These are phyloP conservation scores for Clanis bilineata DNA, from an alignment of 2,888 invertebrate species.

Conservation along the genomic window DNA sequence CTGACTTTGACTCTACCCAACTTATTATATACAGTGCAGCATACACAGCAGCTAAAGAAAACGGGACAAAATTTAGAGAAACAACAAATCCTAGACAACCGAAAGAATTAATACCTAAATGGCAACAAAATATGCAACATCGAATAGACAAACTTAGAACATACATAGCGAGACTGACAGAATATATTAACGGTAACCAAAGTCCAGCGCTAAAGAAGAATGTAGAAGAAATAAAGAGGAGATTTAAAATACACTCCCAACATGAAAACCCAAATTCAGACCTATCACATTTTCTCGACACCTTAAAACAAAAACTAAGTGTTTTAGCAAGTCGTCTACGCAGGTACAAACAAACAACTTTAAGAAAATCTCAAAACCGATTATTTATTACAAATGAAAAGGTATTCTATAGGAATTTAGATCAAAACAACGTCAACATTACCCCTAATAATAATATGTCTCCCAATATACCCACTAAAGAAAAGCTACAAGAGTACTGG, in stretches of 20 bases:
- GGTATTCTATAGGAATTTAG: conserved; percentile 16
- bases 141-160: too few species aligned
- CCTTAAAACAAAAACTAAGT: conserved; percentile 20
- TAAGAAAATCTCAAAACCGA: conserved; percentile 19
- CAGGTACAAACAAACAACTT: conserved; percentile 13
- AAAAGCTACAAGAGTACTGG: neutral
- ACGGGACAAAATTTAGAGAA: too few species aligned
- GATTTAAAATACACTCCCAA: neutral
- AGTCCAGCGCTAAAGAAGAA: neutral
- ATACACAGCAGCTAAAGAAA: too few species aligned
- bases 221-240: neutral
- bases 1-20: too few species aligned
- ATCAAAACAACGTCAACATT: conserved; percentile 15
- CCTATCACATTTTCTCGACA: conserved; percentile 15
- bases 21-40: too few species aligned
- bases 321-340: conserved; percentile 6
- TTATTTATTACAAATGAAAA: conserved; percentile 19
- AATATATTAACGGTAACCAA: neutral
- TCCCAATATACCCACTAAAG: neutral
- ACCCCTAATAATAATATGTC: neutral
- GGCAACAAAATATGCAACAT: too few species aligned
- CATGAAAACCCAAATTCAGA: neutral
- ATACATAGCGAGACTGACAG: too few species aligned
- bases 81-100: too few species aligned
- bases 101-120: too few species aligned